Percentiles rank a stretch among this genome's conserved stretches.
These are phyloP conservation scores for Halisarca cf. caerulea DNA, from an alignment of 37 sponge, comb jelly and placozoan species.

Conservation along the genomic window DNA sequence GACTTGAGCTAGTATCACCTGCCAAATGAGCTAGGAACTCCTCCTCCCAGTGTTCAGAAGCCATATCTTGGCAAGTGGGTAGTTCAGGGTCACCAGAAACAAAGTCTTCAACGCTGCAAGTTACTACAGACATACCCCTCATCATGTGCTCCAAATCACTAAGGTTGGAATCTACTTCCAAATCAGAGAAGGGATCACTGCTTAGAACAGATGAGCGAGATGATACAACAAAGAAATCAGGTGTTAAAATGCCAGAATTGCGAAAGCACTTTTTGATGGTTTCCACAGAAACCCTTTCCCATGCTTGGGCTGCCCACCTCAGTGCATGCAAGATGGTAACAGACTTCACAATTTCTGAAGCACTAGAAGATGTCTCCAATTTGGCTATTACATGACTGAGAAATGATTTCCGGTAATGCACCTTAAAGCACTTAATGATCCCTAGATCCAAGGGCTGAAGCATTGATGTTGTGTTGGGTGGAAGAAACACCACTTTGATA, in stretches of 20 bases:
- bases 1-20: not conserved
- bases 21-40: slow-evolving; percentile 21
- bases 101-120: slow-evolving; percentile 16
- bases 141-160: slow-evolving; percentile 9
- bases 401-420: slow-evolving; percentile 44
- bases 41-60: slow-evolving; percentile 26
- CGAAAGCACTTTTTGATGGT: slow-evolving; percentile 65
- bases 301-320: slow-evolving; percentile 61
- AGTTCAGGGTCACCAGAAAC: slow-evolving; percentile 24
- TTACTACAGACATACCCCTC: slow-evolving; percentile 6
- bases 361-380: slow-evolving; percentile 34
- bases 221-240: not conserved
- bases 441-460: slow-evolving; percentile 72
- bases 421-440: slow-evolving; percentile 69
- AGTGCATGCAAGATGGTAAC: slow-evolving; percentile 61
- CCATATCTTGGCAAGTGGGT: slow-evolving; percentile 16
- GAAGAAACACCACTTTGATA: slow-evolving; percentile 60
- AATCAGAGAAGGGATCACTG: slow-evolving; percentile 33
- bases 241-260: slow-evolving; percentile 35
- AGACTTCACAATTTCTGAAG: slow-evolving; percentile 52
- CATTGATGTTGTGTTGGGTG: slow-evolving; percentile 64
- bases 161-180: slow-evolving; percentile 13
- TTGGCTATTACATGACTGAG: slow-evolving; percentile 40
- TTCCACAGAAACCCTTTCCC: slow-evolving; percentile 41
- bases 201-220: not conserved